A percentile compares a stretch with the other conserved stretches of the same genome.
Conservation (phyloP, 2,113 vertebrate genomes). For the Spermophilus dauricus region DNA sequence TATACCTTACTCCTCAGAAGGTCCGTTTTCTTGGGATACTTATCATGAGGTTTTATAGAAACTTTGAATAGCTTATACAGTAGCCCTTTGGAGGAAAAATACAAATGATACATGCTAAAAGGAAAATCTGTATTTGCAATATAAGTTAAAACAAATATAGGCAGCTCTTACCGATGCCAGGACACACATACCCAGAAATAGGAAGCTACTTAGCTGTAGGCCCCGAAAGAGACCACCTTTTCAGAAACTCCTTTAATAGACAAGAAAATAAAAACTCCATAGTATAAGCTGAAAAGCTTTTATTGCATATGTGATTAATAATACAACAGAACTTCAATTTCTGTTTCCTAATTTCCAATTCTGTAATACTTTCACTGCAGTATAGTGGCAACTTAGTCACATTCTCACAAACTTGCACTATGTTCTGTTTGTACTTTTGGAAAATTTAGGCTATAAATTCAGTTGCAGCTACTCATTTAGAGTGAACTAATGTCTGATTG, state of each 20-base stretch:
- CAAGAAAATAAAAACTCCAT: not conserved
- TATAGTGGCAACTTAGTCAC: not conserved
- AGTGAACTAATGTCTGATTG: not conserved
- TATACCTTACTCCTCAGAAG: not conserved
- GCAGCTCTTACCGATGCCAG: accelerated
- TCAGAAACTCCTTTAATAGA: not conserved
- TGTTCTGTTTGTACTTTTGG: not conserved
- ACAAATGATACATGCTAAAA: not conserved
- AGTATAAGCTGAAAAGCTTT: not conserved
- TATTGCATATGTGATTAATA: not conserved
- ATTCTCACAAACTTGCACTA: not conserved
- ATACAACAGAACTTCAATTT: not conserved
- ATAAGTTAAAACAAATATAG: not conserved
- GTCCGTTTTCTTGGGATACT: not conserved
- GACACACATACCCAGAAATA: not conserved
- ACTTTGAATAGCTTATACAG: not conserved
- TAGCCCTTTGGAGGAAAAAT: not conserved
- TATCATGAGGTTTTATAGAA: not conserved
- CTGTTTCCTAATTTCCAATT: not conserved
- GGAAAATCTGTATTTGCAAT: not conserved
- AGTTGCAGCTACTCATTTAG: not conserved
- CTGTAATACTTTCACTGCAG: not conserved
- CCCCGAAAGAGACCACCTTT: not conserved
- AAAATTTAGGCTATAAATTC: not conserved
- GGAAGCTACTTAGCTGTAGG: not conserved